Evolutionary conservation across 2,888 invertebrate genomes (phyloP), one percentile per base, ranked within the genome.

Genomic region (Sinodicranocentrus sp.): DNA sequence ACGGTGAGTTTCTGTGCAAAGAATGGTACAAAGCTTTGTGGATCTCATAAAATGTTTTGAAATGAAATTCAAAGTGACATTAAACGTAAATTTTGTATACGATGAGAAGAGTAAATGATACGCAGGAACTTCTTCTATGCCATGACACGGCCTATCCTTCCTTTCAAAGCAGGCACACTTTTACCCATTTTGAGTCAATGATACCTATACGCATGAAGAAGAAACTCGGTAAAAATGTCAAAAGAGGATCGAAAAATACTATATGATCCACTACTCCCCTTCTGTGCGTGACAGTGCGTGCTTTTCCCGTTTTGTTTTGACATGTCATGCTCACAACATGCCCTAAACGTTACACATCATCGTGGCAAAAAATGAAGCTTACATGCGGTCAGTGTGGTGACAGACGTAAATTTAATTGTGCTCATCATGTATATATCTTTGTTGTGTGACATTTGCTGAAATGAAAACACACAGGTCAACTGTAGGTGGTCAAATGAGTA

Each of bases 301-400:
- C 43, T 5, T 52, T 19, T 78, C 28, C 44, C 72, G 54, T 63
- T 72, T 70, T 80, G 79, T 71, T 72, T 70, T 72, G 72, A 72
- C 79, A 65, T 54, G 43, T 28, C 79, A 52, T 78, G 70, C 26
- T 68, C 25, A 23, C 25, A 23, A 23, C 23, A 48, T 8, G 2
- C 2, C n/a, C 13, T 8, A 6, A n/a, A 52, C 17, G 52, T n/a
- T n/a, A 44, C 33, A 33, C 33, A 33, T 33, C 33, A 33, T 33
- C n/a, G 44, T 52, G 52, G 19, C 44, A n/a, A n/a, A 44, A 44
- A 44, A 13, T 44, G 44, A 44, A 48, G 19, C 15, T 25, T 57
- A 13, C 6, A 57, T 19, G n/a, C n/a, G 57, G 25, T 25, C 57
- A 23, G 19, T 23, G 25, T 57, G 57, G 57, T 57, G 57, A 57